phyloP scores from a whole-genome alignment of 2,888 invertebrate genomes.

The Abscondita cerata region DNA sequence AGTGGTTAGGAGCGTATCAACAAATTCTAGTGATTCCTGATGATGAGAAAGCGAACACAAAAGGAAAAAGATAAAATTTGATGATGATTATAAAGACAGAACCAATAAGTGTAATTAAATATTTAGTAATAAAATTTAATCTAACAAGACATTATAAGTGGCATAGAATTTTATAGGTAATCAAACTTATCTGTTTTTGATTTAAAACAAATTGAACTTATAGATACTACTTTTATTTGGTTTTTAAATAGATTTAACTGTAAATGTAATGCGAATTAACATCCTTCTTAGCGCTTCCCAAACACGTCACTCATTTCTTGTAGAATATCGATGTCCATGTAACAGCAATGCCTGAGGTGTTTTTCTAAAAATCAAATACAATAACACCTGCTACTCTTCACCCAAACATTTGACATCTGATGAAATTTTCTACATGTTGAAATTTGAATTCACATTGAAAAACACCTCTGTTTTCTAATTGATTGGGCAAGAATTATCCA shows the following conservation, averaged over 20 bases:
- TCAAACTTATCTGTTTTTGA: background rate
- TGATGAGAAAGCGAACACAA: conserved; percentile 17
- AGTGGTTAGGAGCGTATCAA: conserved; percentile 32
- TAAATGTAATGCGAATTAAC: conserved; percentile 50
- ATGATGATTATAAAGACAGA: conserved; percentile 24
- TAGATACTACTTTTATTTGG: background rate
- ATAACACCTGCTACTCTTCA: conserved; percentile 57
- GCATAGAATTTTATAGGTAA: too few species aligned
- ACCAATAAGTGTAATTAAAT: too few species aligned
- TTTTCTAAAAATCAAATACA: conserved; percentile 67
- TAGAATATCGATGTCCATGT: conserved; percentile 93
- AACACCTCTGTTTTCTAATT: conserved; percentile 59
- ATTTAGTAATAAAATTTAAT: too few species aligned
- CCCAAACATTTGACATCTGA: conserved; percentile 67
- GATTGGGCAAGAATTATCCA: conserved; percentile 77
- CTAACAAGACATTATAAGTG: too few species aligned
- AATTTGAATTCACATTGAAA: conserved; percentile 81
- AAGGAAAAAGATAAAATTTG: conserved; percentile 25
- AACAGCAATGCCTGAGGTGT: conserved; percentile 75
- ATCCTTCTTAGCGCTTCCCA: conserved; percentile 81
- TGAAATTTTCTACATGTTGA: conserved; percentile 79
- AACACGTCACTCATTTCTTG: conserved; percentile 75
- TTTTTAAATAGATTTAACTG: conserved; percentile 42
- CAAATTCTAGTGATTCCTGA: conserved; percentile 23
- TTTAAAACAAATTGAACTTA: conserved; percentile 5